Conservation (phyloP, 2,888 invertebrate genomes). For the Galerucella pusilla region DNA sequence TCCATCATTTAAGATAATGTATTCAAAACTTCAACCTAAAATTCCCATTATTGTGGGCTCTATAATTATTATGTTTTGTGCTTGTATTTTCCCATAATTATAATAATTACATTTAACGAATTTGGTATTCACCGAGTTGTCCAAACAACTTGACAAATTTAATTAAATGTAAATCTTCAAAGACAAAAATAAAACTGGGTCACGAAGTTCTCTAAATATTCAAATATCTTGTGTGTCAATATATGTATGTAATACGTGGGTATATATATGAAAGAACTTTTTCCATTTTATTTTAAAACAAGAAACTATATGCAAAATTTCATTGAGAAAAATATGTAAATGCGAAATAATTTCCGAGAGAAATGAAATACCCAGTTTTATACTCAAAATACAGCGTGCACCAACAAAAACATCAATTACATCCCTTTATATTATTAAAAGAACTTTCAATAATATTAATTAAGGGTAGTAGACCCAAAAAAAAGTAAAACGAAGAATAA, state of each 20-base stretch:
- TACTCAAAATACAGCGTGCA: background rate
- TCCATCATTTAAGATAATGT: no score
- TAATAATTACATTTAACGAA: background rate
- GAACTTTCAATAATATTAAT: background rate
- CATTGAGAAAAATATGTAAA: conserved; percentile 20
- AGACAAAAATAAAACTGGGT: conserved; percentile 4
- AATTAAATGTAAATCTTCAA: background rate
- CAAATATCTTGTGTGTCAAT: conserved; percentile 12
- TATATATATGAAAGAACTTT: conserved; percentile 25
- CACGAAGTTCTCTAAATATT: conserved; percentile 9
- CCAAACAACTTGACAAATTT: background rate
- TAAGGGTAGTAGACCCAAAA: background rate
- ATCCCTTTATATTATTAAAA: no score
- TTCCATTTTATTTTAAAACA: conserved; percentile 20
- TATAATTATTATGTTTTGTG: no score
- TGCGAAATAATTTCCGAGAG: background rate
- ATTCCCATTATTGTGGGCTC: no score
- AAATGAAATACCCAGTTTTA: conserved; percentile 17
- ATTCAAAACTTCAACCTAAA: no score
- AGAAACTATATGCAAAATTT: conserved; percentile 20
- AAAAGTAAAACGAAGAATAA: background rate
- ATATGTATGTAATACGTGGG: background rate
- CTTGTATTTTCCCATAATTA: no score
- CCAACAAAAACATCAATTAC: no score
- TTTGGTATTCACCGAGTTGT: background rate